Evolutionary conservation across 1,140 invertebrate species (phyloP).

Genomic region (Apocrypta bakeri): DNA sequence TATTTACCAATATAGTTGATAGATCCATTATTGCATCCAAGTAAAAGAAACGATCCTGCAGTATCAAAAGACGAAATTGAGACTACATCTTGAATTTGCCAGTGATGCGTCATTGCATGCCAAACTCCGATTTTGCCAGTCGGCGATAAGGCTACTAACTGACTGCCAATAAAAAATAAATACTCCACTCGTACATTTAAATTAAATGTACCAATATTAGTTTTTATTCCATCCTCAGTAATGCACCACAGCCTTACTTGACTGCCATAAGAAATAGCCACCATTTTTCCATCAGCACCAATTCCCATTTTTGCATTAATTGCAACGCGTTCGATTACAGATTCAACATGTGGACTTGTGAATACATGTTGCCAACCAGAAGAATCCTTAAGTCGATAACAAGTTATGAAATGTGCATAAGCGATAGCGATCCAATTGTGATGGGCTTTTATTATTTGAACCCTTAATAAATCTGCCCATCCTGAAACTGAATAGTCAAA

Average conservation of each 20-base stretch:
- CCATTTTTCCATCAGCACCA: slow-evolving; percentile 84
- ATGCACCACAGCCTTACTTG: slow-evolving; percentile 93
- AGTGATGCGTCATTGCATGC: slow-evolving; percentile 99
- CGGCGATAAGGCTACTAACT: slow-evolving; percentile 94
- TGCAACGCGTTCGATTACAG: slow-evolving; percentile 92
- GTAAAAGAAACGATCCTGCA: slow-evolving; percentile 93
- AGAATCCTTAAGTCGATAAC: slow-evolving; percentile 96
- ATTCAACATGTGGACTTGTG: slow-evolving; percentile 93
- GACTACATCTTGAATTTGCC: slow-evolving; percentile 97
- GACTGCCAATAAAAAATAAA: slow-evolving; percentile 97
- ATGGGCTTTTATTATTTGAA: slow-evolving; percentile 96
- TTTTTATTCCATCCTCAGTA: slow-evolving; percentile 84
- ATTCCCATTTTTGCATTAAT: slow-evolving; percentile 94
- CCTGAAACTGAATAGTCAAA: slow-evolving; percentile 72
- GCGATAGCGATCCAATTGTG: slow-evolving; percentile 98
- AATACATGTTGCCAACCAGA: slow-evolving; percentile 97
- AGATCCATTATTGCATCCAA: slow-evolving; percentile 96
- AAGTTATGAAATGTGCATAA: slow-evolving; percentile 96
- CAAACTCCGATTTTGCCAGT: slow-evolving; percentile 98
- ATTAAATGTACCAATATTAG: slow-evolving; percentile 93
- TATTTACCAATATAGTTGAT: slow-evolving; percentile 95
- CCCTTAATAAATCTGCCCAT: slow-evolving; percentile 90
- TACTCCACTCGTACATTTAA: slow-evolving; percentile 94
- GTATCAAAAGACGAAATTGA: slow-evolving; percentile 97
- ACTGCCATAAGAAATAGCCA: slow-evolving; percentile 90